Base-by-base conservation (phyloP, 2,113 vertebrate species). In the Pseudopipra pipra region DNA sequence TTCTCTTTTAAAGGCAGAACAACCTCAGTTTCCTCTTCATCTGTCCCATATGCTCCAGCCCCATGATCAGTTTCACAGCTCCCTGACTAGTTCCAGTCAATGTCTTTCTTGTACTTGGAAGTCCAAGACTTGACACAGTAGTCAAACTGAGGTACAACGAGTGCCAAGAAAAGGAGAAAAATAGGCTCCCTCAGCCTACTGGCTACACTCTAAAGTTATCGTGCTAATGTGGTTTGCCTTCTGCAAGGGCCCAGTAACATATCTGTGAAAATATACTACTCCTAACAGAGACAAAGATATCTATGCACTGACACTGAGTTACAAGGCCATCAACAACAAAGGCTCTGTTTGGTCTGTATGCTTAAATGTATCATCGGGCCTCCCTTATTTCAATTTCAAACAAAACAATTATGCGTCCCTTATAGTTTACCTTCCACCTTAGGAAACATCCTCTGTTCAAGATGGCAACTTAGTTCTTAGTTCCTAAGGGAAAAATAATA, bases 21-120 rank as follows among this genome's bases (percentile, higher is more conserved):
- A 4, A 5, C 22, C 14, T 30, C 5, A 35, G n/a, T 43, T 74
- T 20, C 63, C 23, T 65, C 55, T 21, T 67, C 3, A 1, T 22
- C 8, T 20, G 13, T 22, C 41, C 24, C 12, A 14, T 5, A 8
- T 31, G 41, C 39, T 81, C 16, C 51, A 70, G 49, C 5, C 4
- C 6, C 30, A 24, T 9, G 10, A 35, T 6, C 4, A 59, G 6
- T 24, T 82, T 56, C 21, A 22, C 6, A 61, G 59, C 12, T 84
- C 33, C 49, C 72, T 63, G 13, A 39, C 25, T 63, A 25, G 0
- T 4, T 74, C 31, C 31, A 31, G 17, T 33, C 2, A 0, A 19
- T 35, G n/a, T 25, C 33, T 39, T 79, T 51, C 20, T 21, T 5
- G 2, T 2, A 51, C 23, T 10, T 15, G 2, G 7, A 14, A 65